Base-by-base conservation (phyloP, 2,113 vertebrate genomes). In the Thalassarche chlororhynchos region DNA sequence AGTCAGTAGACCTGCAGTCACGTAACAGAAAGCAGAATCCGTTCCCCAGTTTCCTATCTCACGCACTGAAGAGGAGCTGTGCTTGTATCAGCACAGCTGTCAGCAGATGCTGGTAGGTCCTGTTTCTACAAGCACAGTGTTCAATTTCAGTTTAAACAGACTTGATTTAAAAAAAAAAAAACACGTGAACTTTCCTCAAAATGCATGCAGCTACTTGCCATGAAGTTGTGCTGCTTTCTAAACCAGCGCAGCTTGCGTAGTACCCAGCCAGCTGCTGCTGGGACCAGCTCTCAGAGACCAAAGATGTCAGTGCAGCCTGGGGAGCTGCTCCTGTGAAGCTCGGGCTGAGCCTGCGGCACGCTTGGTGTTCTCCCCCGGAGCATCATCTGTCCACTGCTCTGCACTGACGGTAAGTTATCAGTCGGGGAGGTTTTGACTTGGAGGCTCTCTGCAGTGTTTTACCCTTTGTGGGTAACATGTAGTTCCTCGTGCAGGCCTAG, bases 51-150 rank as follows among this genome's bases (percentile, higher is more conserved):
- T 82, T 77, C 61, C 65, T 17, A 0, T 90, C 66, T 69, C 70
- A 38, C 0, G 3, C n/a, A 0, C 64, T 52, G 69, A 84, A 90
- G 60, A 88, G 38, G 47, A 92, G 62, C 75, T 51, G 47, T 81
- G 66, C 54, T 71, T 75, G 69, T 82, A 51, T 65, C 65, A 57
- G 89, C 72, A 49, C 83, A 87, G 69, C 87, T 96, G 66, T 95
- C 77, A 60, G 69, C 81, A 97, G 84, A 82, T 85, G 81, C 84
- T 84, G 55, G n/a, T 96, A 64, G 55, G n/a, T 95, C 57, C 70
- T 93, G 70, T 91, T 97, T 72, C 84, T 89, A 65, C 80, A 92
- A 92, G 70, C 46, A 28, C 20, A n/a, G 4, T 34, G 66, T 83
- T 95, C 40, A 42, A 42, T 76, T 82, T 82, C 69, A 69, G 89